Evolutionary conservation across 2,888 invertebrate genomes (phyloP).

Genomic region (Melieria crassipennis): DNA sequence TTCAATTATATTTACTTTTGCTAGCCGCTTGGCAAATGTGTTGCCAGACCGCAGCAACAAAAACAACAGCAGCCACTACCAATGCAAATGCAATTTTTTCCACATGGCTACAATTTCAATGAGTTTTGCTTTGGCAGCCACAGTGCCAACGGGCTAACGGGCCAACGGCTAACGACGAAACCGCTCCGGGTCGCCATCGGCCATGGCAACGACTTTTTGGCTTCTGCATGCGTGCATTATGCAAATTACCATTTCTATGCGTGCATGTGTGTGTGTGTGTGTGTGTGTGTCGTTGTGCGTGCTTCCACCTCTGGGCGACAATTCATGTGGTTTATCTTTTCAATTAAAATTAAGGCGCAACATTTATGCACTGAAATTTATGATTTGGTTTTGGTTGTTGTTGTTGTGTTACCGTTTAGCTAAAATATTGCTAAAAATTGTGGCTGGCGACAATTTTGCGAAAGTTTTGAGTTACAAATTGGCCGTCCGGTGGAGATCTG

Average conservation of each 20-base stretch:
- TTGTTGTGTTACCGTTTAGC: conserved; percentile 49
- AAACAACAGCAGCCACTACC: conserved; percentile 6
- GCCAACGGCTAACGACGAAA: neutral
- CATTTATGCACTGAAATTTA: neutral
- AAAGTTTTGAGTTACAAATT: conserved; percentile 54
- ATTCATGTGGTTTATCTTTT: neutral
- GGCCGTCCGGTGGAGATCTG: too few relatives aligned
- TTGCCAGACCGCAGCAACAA: conserved; percentile 6
- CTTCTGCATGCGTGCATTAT: too few relatives aligned
- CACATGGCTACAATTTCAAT: neutral
- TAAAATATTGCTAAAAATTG: conserved; percentile 57
- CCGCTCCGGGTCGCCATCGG: neutral
- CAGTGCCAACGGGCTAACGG: neutral
- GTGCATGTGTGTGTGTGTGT: too few relatives aligned
- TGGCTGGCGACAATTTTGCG: conserved; percentile 42
- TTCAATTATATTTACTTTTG: conserved; percentile 5
- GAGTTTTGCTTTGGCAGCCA: neutral
- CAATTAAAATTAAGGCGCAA: neutral
- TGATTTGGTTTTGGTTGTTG: neutral
- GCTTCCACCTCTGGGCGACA: too few relatives aligned
- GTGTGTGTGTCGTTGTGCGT: too few relatives aligned
- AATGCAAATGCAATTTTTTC: neutral
- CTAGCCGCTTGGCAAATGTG: conserved; percentile 9
- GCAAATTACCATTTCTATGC: too few relatives aligned
- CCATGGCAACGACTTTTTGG: too few relatives aligned